Base-by-base conservation (phyloP, 1,140 invertebrate species). In the Aphis gossypii region DNA sequence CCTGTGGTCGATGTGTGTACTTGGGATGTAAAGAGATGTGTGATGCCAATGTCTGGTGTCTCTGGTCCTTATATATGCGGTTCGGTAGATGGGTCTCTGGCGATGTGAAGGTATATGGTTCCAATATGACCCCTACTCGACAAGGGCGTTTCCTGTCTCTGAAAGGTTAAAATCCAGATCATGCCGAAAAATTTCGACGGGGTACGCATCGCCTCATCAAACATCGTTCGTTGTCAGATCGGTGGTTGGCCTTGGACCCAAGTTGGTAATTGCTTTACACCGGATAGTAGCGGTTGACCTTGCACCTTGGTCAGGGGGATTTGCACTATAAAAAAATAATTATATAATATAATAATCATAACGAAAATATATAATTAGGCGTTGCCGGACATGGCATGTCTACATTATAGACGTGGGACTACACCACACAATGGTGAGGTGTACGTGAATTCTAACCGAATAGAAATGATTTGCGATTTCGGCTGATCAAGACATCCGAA, bases 321-420 rank as follows among this genome's bases (percentile, higher is more conserved):
- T 87, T n/a, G 25, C 44, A n/a, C 6, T 46, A 25, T 48, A 21
- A 18, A 87, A n/a, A 48, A 41, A 35, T 35, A n/a, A n/a, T 20
- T 51, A 51, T 51, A 20, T 20, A 87, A 48, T 48, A 8, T 44
- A n/a, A 48, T n/a, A 48, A 87, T 30, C 6, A 20, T 30, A n/a
- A 87, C 30, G 46, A 87, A 87, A 84, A 25, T 44, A 84, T 84
- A 44, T 21, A 48, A 20, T 35, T 44, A 87, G 86, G 86, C 86
- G 86, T 87, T n/a, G 86, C 86, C 86, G 86, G 86, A 87, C 86
- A 35, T 87, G 18, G 14, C 4, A 35, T 76, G 60, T n/a, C 60
- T 76, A 18, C 60, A 20, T n/a, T 76, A 18, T 76, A n/a, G 60
- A 35, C 1, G 14, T 14, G n/a, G 14, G n/a, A 76, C 60, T n/a